Conservation (phyloP, 1,140 invertebrate genomes). For the Nephila pilipes region DNA sequence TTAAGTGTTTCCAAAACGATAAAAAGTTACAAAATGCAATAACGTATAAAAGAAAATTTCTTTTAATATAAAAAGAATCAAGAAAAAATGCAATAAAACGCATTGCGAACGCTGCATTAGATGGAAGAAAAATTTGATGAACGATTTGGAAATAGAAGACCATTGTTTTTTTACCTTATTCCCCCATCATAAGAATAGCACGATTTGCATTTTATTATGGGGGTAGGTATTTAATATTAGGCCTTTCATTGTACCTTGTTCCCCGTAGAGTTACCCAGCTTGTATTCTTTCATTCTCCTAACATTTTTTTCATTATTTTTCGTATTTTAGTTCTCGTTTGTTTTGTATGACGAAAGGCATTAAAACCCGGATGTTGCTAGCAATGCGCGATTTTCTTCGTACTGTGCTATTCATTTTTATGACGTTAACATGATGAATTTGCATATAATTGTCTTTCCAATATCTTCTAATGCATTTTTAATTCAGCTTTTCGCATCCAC, state of each 20-base stretch:
- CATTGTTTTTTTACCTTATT: slow-evolving; percentile 56
- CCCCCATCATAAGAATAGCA: slow-evolving; percentile 49
- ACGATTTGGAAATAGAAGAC: slow-evolving; percentile 44
- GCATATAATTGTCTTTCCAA: slow-evolving; percentile 77
- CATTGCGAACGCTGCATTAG: background rate
- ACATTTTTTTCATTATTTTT: slow-evolving; percentile 11
- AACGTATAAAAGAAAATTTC: slow-evolving; percentile 38
- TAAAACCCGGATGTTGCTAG: slow-evolving; percentile 70
- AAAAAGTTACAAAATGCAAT: slow-evolving; percentile 47
- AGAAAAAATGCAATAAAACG: slow-evolving; percentile 49
- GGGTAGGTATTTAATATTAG: slow-evolving; percentile 71
- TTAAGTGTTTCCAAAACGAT: slow-evolving; percentile 32
- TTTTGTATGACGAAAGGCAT: slow-evolving; percentile 3
- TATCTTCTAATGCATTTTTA: slow-evolving; percentile 76
- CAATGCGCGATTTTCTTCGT: slow-evolving; percentile 46
- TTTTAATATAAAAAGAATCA: background rate
- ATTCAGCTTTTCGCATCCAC: slow-evolving; percentile 47
- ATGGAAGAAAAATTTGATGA: slow-evolving; percentile 20
- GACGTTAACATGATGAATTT: slow-evolving; percentile 76
- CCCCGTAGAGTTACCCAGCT: background rate
- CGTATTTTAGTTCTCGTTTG: slow-evolving; percentile 14
- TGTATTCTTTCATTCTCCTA: background rate
- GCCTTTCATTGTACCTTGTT: slow-evolving; percentile 28
- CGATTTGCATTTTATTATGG: slow-evolving; percentile 75
- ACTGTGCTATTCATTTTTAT: slow-evolving; percentile 68